Percentiles rank a stretch among this genome's conserved stretches.
phyloP scores from a whole-genome alignment of 2,797 vertebrate genomes.

The Staurois parvus region DNA sequence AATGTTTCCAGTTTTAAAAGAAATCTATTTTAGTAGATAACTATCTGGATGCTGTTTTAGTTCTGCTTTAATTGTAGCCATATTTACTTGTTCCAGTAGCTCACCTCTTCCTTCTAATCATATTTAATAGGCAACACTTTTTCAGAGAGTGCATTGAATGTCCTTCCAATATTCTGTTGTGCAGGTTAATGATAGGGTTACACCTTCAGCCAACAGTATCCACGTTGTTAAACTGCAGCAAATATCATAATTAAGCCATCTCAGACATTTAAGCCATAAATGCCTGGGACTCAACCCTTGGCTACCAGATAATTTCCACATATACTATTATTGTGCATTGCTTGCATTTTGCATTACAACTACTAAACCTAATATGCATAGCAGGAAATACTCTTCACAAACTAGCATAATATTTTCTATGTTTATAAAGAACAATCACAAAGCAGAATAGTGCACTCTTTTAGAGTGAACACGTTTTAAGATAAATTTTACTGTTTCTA shows the following conservation, averaged over 20 bases:
- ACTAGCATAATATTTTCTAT: not conserved
- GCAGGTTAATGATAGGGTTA: not conserved
- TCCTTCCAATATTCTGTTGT: not conserved
- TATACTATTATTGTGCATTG: conserved; percentile 5
- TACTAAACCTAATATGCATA: conserved; percentile 9
- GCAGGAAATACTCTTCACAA: conserved; percentile 30
- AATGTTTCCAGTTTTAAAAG: no score
- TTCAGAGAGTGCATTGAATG: no score
- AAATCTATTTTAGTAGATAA: no score
- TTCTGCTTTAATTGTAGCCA: no score
- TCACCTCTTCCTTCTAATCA: no score
- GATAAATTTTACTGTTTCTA: not conserved
- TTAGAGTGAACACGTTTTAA: conserved; percentile 1
- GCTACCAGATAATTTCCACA: not conserved
- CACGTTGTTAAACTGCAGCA: not conserved
- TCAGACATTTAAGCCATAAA: not conserved
- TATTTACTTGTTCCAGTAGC: no score
- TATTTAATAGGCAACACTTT: no score
- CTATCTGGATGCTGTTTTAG: no score
- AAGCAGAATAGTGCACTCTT: not conserved
- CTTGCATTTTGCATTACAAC: not conserved
- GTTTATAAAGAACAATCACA: not conserved
- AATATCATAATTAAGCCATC: conserved; percentile 1
- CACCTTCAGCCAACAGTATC: not conserved
- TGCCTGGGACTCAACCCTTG: not conserved